Base-by-base conservation (phyloP, 2,888 invertebrate genomes). In the Tenodera sinensis region DNA sequence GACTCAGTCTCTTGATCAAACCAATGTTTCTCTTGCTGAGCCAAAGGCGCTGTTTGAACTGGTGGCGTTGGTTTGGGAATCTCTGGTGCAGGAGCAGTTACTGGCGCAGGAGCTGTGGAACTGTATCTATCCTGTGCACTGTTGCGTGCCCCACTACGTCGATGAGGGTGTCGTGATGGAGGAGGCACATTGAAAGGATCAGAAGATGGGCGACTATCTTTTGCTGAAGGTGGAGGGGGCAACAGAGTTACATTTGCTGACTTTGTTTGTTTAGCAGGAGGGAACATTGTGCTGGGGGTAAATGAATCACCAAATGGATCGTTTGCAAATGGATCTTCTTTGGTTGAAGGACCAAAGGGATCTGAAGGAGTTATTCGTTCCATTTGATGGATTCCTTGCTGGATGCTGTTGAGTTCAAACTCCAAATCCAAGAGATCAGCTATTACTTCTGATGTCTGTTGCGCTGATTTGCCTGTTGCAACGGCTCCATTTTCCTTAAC, bases 341-440 rank as follows among this genome's bases (percentile, higher is more conserved):
- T 90, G 6, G 95, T 94, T n/a, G 95, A 94, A 3, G 96, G 95
- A 84, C 94, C 94, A 91, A 94, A 94, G 3, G 95, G 95, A 92
- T 96, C 96, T 81, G 95, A 96, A 14, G 96, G 96, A 4, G 97
- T 97, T 81, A 97, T 96, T 89, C 97, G 96, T 93, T 97, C 97
- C 95, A 98, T 97, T 93, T 98, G 98, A 91, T 97, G 96, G 90
- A 98, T 96, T 2, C 98, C 98, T 91, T 98, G 96, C 92, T 98
- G 96, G 91, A 98, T 94, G 89, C 97, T 97, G 92, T 96, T 97
- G 90, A 98, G 94, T 93, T 98, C 98, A 92, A 97, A 96, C 93
- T 98, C 98, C 91, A 98, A 94, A 93, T 98, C 98, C 27, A 98
- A 96, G 90, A 98, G 94, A 94, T 98, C 97, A 2, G 97, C 97